Base-by-base conservation (phyloP, 2,113 vertebrate species). In the Brevimyrus niger region DNA sequence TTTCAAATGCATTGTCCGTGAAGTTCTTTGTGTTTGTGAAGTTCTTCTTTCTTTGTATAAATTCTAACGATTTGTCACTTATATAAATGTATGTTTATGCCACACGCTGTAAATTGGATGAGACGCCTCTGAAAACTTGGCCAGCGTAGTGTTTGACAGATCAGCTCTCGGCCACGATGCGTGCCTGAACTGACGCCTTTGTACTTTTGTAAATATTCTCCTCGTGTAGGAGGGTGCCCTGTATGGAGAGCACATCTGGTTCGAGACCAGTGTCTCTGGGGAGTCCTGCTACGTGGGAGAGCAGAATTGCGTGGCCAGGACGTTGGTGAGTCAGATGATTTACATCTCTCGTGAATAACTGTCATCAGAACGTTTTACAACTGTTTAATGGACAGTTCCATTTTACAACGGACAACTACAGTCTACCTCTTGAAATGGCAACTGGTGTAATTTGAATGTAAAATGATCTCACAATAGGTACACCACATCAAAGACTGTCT, bases 221-320 rank as follows among this genome's bases (percentile, higher is more conserved):
- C 88, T 38, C 73, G 11, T 88, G 51, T 90, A 99, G 98, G 98
- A 99, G 90, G 94, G 96, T 0, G 97, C 98, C 0, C 80, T 96
- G 27, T 97, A 97, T 85, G 98, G 98, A 90, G 98, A 99, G 87
- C 98, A 99, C 90, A 96, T 99, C 94, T 99, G 98, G 98, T 99
- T 98, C 84, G 98, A 99, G 95, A 97, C 97, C 13, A 98, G 94
- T 17, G 97, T 96, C 76, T 99, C 98, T 0, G 98, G 98, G 89
- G 98, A 99, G 92, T 98, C 96, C 94, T 99, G 98, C 94, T 99
- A 99, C 0, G 97, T 98, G 0, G 98, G 98, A 88, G 98, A 99
- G 86, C 97, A 99, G 89, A 96, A 98, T 94, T 99, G 98, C 87
- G 94, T 97, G 23, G 97, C 98, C 44, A 98, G 96, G 93, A 95